A percentile compares a stretch with the other conserved stretches of the same genome.
These are phyloP conservation scores for Pherbina coryleti DNA, from an alignment of 2,888 invertebrate species.

Conservation along the genomic window DNA sequence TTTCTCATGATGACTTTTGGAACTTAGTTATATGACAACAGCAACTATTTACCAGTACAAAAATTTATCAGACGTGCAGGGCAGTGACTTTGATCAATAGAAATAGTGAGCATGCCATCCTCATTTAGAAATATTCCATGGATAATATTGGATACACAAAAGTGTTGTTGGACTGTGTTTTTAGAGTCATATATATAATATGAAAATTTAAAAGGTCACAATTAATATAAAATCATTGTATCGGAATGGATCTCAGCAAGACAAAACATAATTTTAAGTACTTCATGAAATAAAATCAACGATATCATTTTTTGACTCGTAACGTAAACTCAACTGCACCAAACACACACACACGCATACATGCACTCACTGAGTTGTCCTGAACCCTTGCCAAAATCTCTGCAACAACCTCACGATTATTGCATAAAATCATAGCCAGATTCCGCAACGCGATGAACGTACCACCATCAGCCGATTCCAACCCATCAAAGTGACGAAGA, in stretches of 20 bases:
- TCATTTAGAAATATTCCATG: too few relatives aligned
- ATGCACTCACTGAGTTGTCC: neutral
- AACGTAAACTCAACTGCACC: neutral
- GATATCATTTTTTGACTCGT: slow-evolving; percentile 28
- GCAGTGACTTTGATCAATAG: too few relatives aligned
- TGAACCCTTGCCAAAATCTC: neutral
- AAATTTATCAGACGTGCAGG: too few relatives aligned
- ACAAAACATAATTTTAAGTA: slow-evolving; percentile 33
- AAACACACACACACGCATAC: neutral
- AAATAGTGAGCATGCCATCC: too few relatives aligned
- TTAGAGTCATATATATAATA: too few relatives aligned
- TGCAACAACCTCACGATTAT: slow-evolving; percentile 16
- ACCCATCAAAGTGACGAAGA: slow-evolving; percentile 22
- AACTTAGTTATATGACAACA: too few relatives aligned
- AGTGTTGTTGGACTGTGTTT: too few relatives aligned
- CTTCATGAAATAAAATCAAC: slow-evolving; percentile 32
- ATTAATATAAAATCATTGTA: too few relatives aligned
- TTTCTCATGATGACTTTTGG: too few relatives aligned
- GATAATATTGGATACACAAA: too few relatives aligned
- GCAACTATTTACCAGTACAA: too few relatives aligned
- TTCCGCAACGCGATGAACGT: neutral
- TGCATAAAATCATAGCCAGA: slow-evolving; percentile 11
- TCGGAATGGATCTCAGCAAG: neutral
- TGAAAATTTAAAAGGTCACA: too few relatives aligned
- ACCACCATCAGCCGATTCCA: slow-evolving; percentile 4